Evolutionary conservation across 2,113 vertebrate genomes (phyloP), one percentile per base, ranked within the genome.

Genomic region (Ibidorhyncha struthersii): DNA sequence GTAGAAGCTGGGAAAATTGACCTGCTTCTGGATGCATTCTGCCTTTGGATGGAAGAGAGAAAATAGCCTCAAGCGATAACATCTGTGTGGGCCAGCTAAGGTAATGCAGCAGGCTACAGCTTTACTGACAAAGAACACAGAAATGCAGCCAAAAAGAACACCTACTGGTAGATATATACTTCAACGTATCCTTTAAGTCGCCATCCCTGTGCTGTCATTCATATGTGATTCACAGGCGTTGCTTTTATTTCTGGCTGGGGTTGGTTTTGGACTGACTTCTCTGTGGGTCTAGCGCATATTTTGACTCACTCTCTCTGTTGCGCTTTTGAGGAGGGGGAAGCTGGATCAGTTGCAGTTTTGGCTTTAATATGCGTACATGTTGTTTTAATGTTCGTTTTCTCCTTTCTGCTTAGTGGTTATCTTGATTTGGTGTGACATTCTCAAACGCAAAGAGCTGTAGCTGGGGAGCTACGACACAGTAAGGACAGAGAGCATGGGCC

Each of bases 51-150:
- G 82, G 77, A 88, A 95, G 63, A 59, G 87, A 70, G 82, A 80
- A 95, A 90, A 88, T 56, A 86, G 82, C 95, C 89, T 82, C 47
- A 63, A 90, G 96, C 70, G 82, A 87, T 65, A 88, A 59, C 71
- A 89, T 88, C 77, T 96, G 58, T 82, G 78, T 73, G 93, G 73
- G 86, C 73, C 92, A 96, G 91, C 96, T 90, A 95, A 95, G 95
- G 94, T 70, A 95, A 97, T 89, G 56, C 93, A 86, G 96, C 87
- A 97, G 78, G 77, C 90, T 36, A 15, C 11, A 80, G 52, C 83
- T 93, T 61, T 86, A 50, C 50, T 36, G 77, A 27, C 43, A 84
- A 55, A 89, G 85, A 79, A 8, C 58, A 66, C 55, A 76, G 73
- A 79, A 90, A 40, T 22, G n/a, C 12, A 38, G 82, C 74, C 81